Conservation (phyloP, 2,888 invertebrate species). For the Chaetoderma sp. region DNA sequence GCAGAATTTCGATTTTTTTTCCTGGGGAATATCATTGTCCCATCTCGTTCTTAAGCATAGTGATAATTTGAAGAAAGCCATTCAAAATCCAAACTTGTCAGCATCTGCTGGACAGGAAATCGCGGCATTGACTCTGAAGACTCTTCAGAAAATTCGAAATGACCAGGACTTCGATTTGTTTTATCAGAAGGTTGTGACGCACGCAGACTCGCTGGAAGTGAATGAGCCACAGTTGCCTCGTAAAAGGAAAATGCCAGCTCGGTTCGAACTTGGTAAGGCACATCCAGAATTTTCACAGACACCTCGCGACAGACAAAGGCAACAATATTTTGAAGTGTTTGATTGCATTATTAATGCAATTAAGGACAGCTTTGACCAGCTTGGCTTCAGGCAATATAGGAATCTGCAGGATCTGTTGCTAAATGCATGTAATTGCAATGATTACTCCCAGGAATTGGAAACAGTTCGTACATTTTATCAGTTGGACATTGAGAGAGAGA, state of each 20-base stretch:
- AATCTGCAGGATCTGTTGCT: constrained; percentile 4
- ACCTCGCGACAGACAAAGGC: neutral
- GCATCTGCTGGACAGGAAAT: constrained; percentile 13
- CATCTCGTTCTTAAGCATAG: neutral
- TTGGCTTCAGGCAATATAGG: constrained; percentile 4
- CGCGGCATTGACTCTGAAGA: neutral
- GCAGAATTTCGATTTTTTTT: constrained; percentile 17
- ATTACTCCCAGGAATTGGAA: neutral
- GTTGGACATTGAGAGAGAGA: constrained; percentile 1
- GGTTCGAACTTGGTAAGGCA: neutral
- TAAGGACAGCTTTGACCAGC: constrained; percentile 14
- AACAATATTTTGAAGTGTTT: neutral
- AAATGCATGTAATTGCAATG: neutral
- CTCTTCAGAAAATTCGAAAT: neutral
- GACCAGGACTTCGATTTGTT: constrained; percentile 2
- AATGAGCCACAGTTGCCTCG: neutral
- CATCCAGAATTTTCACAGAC: neutral
- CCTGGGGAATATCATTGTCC: neutral
- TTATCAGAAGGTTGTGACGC: neutral
- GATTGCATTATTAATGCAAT: constrained; percentile 6
- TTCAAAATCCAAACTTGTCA: constrained; percentile 6
- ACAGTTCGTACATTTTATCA: neutral
- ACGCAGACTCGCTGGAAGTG: neutral
- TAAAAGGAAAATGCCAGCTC: neutral
- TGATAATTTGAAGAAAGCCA: constrained; percentile 1